Conservation (phyloP, 1,140 invertebrate species). For the Sogatella furcifera region DNA sequence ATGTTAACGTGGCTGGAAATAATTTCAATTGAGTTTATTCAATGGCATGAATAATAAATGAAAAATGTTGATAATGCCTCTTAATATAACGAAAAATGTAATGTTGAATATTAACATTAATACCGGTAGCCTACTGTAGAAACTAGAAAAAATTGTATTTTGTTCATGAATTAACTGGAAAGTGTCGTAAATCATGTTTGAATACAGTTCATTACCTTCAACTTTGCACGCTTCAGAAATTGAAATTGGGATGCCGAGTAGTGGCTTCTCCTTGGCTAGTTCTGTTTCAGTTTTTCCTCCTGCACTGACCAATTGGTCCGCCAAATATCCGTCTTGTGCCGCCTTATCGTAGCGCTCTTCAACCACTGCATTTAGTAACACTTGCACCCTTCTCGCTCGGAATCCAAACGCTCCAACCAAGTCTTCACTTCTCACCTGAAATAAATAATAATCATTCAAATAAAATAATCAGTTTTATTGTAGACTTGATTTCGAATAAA, state of each 20-base stretch:
- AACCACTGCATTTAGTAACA: conserved; percentile 50
- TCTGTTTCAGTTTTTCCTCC: conserved; percentile 34
- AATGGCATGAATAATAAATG: too few relatives aligned
- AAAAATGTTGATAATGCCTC: too few relatives aligned
- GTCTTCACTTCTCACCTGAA: conserved; percentile 41
- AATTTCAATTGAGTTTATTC: too few relatives aligned
- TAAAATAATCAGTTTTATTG: too few relatives aligned
- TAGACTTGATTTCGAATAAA: too few relatives aligned
- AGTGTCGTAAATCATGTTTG: too few relatives aligned
- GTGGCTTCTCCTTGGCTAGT: conserved; percentile 40
- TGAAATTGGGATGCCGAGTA: conserved; percentile 51
- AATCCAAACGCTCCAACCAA: conserved; percentile 48
- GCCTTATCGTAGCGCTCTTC: conserved; percentile 52
- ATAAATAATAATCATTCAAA: neutral
- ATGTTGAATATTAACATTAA: too few relatives aligned
- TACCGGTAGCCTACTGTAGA: too few relatives aligned
- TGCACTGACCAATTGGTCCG: conserved; percentile 35
- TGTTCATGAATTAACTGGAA: too few relatives aligned
- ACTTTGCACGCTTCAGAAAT: conserved; percentile 39
- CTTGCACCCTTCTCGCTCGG: neutral
- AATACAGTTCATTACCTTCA: neutral
- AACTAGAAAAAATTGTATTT: too few relatives aligned
- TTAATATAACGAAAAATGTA: too few relatives aligned
- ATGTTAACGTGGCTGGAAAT: too few relatives aligned
- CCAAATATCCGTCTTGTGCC: conserved; percentile 39